These are phyloP conservation scores for Charanyca ferruginea DNA, from an alignment of 2,888 invertebrate genomes.

Conservation along the genomic window DNA sequence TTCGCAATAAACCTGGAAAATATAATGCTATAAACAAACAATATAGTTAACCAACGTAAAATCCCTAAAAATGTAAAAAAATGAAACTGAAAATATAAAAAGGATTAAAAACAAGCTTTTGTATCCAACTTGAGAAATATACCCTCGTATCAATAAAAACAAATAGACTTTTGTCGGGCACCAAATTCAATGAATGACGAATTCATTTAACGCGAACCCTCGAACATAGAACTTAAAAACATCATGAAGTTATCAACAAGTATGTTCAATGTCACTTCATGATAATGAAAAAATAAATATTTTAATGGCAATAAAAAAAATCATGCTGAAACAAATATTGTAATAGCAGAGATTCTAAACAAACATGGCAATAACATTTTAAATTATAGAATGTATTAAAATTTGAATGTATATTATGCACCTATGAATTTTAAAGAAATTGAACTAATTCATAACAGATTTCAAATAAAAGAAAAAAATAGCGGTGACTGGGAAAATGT, in stretches of 20 bases:
- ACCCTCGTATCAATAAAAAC: constrained; percentile 2
- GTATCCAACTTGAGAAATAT: background rate
- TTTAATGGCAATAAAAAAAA: too few species aligned
- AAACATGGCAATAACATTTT: too few species aligned
- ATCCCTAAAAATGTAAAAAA: background rate
- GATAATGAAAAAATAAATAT: too few species aligned
- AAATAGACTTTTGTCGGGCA: background rate
- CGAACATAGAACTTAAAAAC: constrained; percentile 7
- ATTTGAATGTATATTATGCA: too few species aligned
- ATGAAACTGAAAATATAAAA: background rate
- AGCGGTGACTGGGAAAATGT: too few species aligned
- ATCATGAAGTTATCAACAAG: constrained; percentile 16
- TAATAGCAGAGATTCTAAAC: too few species aligned
- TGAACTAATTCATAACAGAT: too few species aligned
- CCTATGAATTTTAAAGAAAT: too few species aligned
- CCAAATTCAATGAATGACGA: background rate
- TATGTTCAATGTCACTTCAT: background rate
- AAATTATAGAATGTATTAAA: too few species aligned
- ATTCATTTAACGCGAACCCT: background rate
- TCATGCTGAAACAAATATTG: too few species aligned
- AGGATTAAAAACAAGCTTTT: background rate
- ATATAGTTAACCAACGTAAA: background rate
- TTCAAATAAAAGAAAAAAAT: too few species aligned
- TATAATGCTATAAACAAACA: background rate
- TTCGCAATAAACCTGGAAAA: background rate